A percentile compares a stretch with the other conserved stretches of the same genome.
These are phyloP conservation scores for Arrhopalites spinosus DNA, from an alignment of 2,888 invertebrate species.

Conservation along the genomic window DNA sequence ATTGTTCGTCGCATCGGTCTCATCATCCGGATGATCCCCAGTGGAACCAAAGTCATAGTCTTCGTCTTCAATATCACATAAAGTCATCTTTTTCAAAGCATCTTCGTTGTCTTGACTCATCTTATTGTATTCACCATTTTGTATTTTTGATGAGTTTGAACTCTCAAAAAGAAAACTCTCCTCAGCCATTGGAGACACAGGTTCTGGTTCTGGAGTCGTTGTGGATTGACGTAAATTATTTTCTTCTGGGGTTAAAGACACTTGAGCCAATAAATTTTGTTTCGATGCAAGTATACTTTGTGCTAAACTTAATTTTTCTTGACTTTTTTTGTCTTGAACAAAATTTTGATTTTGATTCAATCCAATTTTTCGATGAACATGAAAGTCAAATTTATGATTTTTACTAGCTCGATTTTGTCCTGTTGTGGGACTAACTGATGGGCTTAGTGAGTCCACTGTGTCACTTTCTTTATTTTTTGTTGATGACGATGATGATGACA, in stretches of 20 bases:
- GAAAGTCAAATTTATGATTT: slow-evolving; percentile 7
- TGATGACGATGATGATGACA: background rate
- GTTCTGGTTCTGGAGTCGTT: too few relatives aligned
- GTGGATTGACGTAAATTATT: slow-evolving; percentile 32
- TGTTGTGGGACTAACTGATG: background rate
- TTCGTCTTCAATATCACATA: slow-evolving; percentile 48
- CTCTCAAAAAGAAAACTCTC: background rate
- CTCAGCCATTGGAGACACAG: background rate
- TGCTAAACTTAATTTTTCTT: slow-evolving; percentile 20
- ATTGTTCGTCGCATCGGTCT: background rate
- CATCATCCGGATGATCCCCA: background rate
- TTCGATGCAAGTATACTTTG: slow-evolving; percentile 47
- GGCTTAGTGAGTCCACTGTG: background rate
- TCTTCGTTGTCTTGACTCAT: background rate
- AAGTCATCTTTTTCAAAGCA: slow-evolving; percentile 3
- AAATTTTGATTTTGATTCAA: background rate
- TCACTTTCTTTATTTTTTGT: background rate
- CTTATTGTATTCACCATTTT: background rate
- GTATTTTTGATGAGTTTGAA: background rate
- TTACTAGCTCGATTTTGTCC: too few relatives aligned
- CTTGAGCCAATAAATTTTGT: slow-evolving; percentile 51
- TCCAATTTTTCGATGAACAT: background rate
- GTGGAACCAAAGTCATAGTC: slow-evolving; percentile 34
- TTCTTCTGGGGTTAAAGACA: slow-evolving; percentile 45
- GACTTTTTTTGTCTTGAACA: too few relatives aligned